Evolutionary conservation across 2,797 vertebrate genomes (phyloP).

Genomic region (Siniperca undulata): DNA sequence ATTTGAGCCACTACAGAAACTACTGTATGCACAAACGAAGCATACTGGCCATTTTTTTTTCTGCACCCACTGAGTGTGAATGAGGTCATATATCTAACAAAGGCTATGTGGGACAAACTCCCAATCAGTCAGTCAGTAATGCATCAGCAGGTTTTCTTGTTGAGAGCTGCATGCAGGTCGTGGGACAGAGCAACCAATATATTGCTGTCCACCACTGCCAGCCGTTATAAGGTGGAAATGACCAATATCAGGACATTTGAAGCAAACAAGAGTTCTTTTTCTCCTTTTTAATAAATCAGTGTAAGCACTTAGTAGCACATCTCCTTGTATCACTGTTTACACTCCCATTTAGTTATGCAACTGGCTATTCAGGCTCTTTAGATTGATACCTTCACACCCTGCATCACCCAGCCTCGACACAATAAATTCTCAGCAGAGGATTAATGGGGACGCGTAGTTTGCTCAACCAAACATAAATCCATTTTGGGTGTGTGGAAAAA

Average conservation of each 20-base stretch:
- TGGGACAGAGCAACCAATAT: not conserved
- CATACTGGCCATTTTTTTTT: slow-evolving; percentile 7
- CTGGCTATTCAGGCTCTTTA: not conserved
- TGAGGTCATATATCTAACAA: slow-evolving; percentile 39
- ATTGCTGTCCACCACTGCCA: not conserved
- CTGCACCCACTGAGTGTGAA: slow-evolving; percentile 17
- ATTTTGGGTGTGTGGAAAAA: not conserved
- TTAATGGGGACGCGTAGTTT: slow-evolving; percentile 9
- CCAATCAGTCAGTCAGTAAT: not conserved
- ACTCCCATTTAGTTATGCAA: not conserved
- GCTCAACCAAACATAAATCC: not conserved
- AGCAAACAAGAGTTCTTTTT: not conserved
- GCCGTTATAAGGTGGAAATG: too few relatives aligned
- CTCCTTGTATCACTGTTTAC: not conserved
- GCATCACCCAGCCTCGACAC: slow-evolving; percentile 20
- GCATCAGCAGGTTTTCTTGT: slow-evolving; percentile 2
- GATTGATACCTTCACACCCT: slow-evolving; percentile 6
- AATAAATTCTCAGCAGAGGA: slow-evolving; percentile 4
- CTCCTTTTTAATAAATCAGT: not conserved
- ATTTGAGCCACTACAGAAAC: not conserved
- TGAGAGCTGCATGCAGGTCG: too few relatives aligned
- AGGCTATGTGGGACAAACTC: slow-evolving; percentile 29
- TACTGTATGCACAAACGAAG: not conserved
- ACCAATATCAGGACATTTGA: not conserved
- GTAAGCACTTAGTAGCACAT: not conserved